Conservation (phyloP, 2,888 invertebrate species). For the Steromphala cineraria region DNA sequence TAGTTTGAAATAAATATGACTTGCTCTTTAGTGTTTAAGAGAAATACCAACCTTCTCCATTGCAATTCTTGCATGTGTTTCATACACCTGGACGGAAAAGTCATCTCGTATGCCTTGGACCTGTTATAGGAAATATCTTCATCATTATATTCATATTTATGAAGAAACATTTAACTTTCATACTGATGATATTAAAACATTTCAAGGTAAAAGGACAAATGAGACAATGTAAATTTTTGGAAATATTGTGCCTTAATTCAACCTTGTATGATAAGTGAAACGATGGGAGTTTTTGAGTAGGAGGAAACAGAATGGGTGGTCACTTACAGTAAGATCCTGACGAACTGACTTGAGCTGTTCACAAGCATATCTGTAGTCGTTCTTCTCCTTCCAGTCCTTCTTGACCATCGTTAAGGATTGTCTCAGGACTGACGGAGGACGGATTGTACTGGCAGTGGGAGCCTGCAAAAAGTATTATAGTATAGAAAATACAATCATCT, state of each 20-base stretch:
- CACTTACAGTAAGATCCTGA: conserved; percentile 95
- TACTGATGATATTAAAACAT: no score
- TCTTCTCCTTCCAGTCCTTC: conserved; percentile 90
- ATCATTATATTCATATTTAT: background rate
- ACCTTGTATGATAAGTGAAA: background rate
- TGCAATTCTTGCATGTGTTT: conserved; percentile 98
- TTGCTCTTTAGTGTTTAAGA: no score
- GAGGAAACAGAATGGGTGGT: background rate
- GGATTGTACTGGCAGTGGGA: conserved; percentile 82
- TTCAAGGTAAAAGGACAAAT: no score
- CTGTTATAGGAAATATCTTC: conserved; percentile 76
- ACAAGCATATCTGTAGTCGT: conserved; percentile 97
- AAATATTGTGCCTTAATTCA: no score
- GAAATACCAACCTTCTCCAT: conserved; percentile 84
- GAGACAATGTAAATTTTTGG: no score
- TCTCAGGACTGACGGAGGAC: conserved; percentile 90
- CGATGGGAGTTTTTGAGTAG: background rate
- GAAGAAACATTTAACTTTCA: no score
- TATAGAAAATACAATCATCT: background rate
- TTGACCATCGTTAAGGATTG: conserved; percentile 93
- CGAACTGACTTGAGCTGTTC: conserved; percentile 98
- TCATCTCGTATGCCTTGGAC: conserved; percentile 95
- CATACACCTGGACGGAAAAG: conserved; percentile 98
- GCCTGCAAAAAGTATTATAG: conserved; percentile 80
- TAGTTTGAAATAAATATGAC: no score